phyloP scores from a whole-genome alignment of 2,113 vertebrate genomes.

The Ivindomyrus marchei region DNA sequence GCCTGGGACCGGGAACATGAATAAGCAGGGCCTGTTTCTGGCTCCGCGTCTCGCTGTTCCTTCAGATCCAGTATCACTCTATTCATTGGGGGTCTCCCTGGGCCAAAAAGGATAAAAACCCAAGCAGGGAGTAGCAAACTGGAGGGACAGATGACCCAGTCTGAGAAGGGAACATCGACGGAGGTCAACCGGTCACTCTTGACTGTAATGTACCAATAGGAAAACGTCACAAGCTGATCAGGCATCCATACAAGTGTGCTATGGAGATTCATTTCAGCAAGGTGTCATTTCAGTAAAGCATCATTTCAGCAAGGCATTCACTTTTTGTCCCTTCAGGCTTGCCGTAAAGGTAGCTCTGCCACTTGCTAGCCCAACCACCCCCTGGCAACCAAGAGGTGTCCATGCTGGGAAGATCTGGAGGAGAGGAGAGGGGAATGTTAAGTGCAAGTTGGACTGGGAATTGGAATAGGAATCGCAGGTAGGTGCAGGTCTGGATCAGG shows the following conservation, averaged over 20 bases:
- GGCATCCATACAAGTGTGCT: neutral
- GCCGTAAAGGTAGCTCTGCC: neutral
- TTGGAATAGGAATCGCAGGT: neutral
- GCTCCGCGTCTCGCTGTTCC: conserved; percentile 27
- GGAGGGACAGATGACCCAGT: conserved; percentile 6
- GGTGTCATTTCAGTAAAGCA: neutral
- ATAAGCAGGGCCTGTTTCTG: conserved; percentile 28
- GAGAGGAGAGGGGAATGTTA: neutral
- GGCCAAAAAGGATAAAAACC: conserved; percentile 17
- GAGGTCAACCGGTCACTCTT: neutral
- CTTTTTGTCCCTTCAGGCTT: neutral
- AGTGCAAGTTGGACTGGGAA: neutral
- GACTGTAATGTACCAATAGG: neutral
- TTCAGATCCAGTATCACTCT: conserved; percentile 31
- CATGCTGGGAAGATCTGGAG: neutral
- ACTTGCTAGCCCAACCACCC: neutral
- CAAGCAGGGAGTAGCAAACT: neutral
- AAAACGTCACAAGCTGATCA: neutral
- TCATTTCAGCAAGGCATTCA: neutral
- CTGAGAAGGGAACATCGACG: neutral
- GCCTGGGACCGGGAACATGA: conserved; percentile 45
- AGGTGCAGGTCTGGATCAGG: neutral
- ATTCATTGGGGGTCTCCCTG: conserved; percentile 35
- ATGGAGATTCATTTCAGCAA: neutral
- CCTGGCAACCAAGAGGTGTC: neutral